Evolutionary conservation across 2,113 vertebrate genomes (phyloP).

Genomic region (Empidonax alnorum): DNA sequence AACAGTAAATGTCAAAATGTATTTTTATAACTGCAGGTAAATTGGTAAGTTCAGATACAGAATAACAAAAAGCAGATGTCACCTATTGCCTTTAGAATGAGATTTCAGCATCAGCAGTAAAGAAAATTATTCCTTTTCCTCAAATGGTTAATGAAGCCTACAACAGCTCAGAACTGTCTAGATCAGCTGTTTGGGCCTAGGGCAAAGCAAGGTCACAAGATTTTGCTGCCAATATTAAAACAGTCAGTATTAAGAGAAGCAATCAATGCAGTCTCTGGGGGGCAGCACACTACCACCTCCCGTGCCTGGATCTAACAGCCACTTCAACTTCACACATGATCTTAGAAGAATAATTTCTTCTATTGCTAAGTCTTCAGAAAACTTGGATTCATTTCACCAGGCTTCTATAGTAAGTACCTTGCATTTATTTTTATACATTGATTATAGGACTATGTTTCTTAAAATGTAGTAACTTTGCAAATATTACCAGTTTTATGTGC

Average conservation of each 20-base stretch:
- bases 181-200: neutral
- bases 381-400: constrained; percentile 2
- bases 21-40: neutral
- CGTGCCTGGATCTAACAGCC: neutral
- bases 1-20: neutral
- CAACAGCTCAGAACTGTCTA: neutral
- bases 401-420: neutral
- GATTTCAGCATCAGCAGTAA: neutral
- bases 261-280: constrained; percentile 33
- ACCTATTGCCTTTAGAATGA: neutral
- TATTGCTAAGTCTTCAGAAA: neutral
- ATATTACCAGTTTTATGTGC: neutral
- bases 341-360: neutral
- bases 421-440: neutral
- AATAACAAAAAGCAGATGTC: neutral
- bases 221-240: neutral
- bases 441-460: neutral
- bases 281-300: constrained; percentile 51
- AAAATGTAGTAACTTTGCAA: neutral
- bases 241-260: neutral
- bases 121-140: neutral
- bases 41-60: neutral
- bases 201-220: neutral
- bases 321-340: neutral
- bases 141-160: neutral